Conservation (phyloP, 2,113 vertebrate species). For the Gopherus evgoodei region DNA sequence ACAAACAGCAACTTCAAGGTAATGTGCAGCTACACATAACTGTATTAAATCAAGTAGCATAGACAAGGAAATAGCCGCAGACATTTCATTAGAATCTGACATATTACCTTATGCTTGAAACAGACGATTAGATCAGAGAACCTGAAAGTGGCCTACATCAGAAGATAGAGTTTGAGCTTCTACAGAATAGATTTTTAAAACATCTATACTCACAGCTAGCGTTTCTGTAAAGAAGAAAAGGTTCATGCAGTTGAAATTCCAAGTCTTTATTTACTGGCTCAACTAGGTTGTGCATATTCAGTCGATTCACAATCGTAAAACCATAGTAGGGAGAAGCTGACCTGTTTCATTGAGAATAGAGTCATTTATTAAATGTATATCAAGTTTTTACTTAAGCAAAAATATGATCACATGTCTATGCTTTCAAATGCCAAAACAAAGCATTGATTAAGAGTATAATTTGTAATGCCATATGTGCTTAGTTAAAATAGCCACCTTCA, state of each 20-base stretch:
- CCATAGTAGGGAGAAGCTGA: constrained; percentile 96
- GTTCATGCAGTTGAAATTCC: constrained; percentile 98
- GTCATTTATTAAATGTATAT: background rate
- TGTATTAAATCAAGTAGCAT: background rate
- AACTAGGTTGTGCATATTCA: constrained; percentile 95
- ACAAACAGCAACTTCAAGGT: background rate
- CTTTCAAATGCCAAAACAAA: background rate
- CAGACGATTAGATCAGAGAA: background rate
- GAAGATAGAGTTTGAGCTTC: background rate
- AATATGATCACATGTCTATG: background rate
- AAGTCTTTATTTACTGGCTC: constrained; percentile 98
- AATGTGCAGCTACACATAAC: background rate
- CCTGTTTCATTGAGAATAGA: constrained; percentile 76
- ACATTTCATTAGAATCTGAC: background rate
- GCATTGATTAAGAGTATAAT: background rate
- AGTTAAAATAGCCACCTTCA: background rate
- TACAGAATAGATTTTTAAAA: background rate
- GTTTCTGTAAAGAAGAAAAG: constrained; percentile 97
- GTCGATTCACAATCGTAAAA: constrained; percentile 98
- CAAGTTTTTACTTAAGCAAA: constrained; percentile 4
- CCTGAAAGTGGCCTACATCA: background rate
- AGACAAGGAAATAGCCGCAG: background rate
- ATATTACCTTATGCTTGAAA: background rate
- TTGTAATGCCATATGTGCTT: background rate
- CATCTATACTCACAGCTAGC: constrained; percentile 85